Conservation (phyloP, 2,113 vertebrate species). For the Clarias macrocephalus region DNA sequence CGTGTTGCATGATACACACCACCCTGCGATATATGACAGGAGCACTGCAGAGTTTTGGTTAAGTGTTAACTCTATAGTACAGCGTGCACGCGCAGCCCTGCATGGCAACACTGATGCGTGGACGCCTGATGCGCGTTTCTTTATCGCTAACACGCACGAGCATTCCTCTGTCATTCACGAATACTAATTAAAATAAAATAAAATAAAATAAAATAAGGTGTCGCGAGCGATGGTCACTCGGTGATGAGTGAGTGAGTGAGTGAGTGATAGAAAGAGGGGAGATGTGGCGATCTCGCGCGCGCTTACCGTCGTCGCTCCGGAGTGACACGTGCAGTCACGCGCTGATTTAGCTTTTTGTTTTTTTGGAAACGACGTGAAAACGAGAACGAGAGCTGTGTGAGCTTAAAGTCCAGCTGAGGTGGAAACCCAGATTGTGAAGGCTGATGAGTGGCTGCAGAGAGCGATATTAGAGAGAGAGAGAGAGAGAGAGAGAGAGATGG, state of each 20-base stretch:
- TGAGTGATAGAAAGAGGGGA: not conserved
- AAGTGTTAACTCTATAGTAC: not conserved
- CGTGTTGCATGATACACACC: not conserved
- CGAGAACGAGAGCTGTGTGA: not conserved
- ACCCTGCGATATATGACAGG: not conserved
- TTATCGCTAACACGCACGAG: not conserved
- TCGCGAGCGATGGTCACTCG: not conserved
- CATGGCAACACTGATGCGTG: conserved; percentile 35
- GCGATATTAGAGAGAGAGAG: conserved; percentile 2
- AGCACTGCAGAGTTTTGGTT: not conserved
- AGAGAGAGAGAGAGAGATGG: conserved; percentile 34
- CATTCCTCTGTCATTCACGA: not conserved
- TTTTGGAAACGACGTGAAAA: not conserved
- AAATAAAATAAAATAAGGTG: not conserved
- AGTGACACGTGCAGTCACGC: conserved; percentile 9
- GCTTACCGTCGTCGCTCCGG: conserved; percentile 27
- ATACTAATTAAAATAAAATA: not conserved
- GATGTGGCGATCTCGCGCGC: conserved; percentile 17
- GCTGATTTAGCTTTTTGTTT: conserved; percentile 3
- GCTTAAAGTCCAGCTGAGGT: conserved; percentile 26
- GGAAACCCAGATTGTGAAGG: conserved; percentile 11
- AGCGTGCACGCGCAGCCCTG: not conserved
- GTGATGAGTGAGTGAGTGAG: not conserved
- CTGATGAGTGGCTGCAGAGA: conserved; percentile 1
- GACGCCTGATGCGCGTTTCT: not conserved